phyloP scores from a whole-genome alignment of 1,140 invertebrate species.

The Hypsibius dujardini region DNA sequence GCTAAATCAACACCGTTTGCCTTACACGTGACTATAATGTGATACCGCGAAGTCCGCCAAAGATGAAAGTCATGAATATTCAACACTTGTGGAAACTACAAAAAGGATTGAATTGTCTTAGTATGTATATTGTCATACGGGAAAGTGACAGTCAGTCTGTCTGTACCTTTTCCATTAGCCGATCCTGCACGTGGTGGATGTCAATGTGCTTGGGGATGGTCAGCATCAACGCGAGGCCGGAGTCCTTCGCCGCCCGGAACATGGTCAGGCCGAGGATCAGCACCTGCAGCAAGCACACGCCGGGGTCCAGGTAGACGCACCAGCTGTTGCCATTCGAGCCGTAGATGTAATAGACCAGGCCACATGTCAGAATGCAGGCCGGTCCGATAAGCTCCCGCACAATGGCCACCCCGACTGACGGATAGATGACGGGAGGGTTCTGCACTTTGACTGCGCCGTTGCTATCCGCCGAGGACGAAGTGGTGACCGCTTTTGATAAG shows the following conservation, averaged over 20 bases:
- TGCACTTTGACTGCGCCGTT: neutral
- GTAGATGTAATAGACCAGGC: neutral
- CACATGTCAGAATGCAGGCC: neutral
- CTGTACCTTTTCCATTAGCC: conserved; percentile 41
- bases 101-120: conserved; percentile 22
- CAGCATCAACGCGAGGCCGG: conserved; percentile 54
- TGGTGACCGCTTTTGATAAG: no score
- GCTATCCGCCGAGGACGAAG: neutral
- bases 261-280: neutral
- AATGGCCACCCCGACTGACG: neutral
- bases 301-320: conserved; percentile 4
- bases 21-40: conserved; percentile 63
- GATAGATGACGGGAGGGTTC: neutral
- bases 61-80: conserved; percentile 86
- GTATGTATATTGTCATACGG: neutral
- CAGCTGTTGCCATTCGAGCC: neutral
- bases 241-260: conserved; percentile 39
- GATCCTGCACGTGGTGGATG: conserved; percentile 62
- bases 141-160: neutral
- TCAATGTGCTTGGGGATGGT: conserved; percentile 64
- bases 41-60: conserved; percentile 75
- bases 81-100: conserved; percentile 56
- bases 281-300: neutral
- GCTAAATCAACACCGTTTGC: no score
- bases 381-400: neutral